Evolutionary conservation across 2,888 invertebrate genomes (phyloP), one percentile per base, ranked within the genome.

Genomic region (Asteroscopus sphinx): DNA sequence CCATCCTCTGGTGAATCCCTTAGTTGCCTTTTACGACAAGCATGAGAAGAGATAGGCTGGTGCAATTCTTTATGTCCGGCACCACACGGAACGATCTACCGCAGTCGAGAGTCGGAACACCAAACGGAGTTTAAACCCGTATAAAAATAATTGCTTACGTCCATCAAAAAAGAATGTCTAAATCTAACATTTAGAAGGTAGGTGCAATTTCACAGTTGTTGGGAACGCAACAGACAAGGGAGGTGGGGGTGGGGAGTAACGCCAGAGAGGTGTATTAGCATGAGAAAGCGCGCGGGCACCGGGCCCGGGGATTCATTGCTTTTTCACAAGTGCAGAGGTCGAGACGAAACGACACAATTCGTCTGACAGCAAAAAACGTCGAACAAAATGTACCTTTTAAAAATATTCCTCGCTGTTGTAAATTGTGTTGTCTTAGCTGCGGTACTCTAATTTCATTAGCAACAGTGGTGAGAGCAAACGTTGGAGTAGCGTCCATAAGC

Each of bases 161-260:
- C 49, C 53, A 63, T 60, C 72, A 58, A 73, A 80, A 81, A 75
- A 78, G 75, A 74, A 75, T 58, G 73, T 77, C 26, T 75, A 69
- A 71, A 77, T 74, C 68, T 73, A 75, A 76, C 81, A 61, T 83
- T 87, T 78, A 79, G 83, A 82, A 86, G 82, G 79, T 83, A 86
- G 82, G 79, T 83, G 85, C 88, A 90, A 91, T 91, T 90, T 89
- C 86, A 88, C 89, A 90, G 89, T 83, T 81, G 86, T 81, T 84
- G 83, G 83, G 83, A 79, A 82, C 74, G 80, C 83, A 81, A 87
- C 81, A 82, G 82, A 83, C 83, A 80, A 77, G 53, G 68, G 67
- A 65, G 71, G 65, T 69, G 55, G 55, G 63, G 48, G 48, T 44
- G 17, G 55, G 52, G 17, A 53, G 52, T 40, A 53, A 65, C 44